Base-by-base conservation (phyloP, 1,140 invertebrate genomes). In the Drosophila ohnishii region DNA sequence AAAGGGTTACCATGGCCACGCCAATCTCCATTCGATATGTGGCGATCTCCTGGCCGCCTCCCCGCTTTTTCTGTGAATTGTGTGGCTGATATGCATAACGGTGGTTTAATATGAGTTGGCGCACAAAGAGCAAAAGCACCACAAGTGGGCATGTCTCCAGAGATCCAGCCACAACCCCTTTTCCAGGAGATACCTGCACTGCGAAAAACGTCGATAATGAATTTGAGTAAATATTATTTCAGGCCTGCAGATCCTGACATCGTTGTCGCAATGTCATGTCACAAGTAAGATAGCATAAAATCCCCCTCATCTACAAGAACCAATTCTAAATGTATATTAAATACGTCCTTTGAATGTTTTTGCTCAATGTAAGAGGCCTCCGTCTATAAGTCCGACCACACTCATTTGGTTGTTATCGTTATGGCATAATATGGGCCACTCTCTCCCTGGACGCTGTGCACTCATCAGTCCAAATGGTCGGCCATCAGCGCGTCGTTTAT, bases 61-160 rank as follows among this genome's bases (percentile, higher is more conserved):
- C 70, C 42, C 55, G 34, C 55, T 30, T 61, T 63, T 67, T 35
- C 53, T 58, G 63, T 79, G 77, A 79, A 79, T 67, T 80, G 64
- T 78, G 75, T 71, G 60, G 76, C 81, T 85, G 83, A 87, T 87
- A 86, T 86, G 79, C 83, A 86, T 86, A 86, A 86, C 82, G 82
- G 82, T 79, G 82, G 81, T 86, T 86, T 86, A 86, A 87, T 86
- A 87, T 87, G 85, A 87, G 82, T 87, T 83, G 82, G 75, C 75
- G 75, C 78, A 75, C 61, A 75, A 87, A 71, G 67, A 70, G 65
- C 64, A 30, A 57, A 44, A 58, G 65, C 65, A 44, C 45, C 61
- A 85, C 84, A 86, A 81, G 81, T 85, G 81, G 81, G 81, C 82
- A 87, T 79, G 75, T 86, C 83, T 76, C 69, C 60, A 40, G 48